Evolutionary conservation across 2,888 invertebrate species (phyloP), one percentile per base, ranked within the genome.

Genomic region (Ceriagrion tenellum): DNA sequence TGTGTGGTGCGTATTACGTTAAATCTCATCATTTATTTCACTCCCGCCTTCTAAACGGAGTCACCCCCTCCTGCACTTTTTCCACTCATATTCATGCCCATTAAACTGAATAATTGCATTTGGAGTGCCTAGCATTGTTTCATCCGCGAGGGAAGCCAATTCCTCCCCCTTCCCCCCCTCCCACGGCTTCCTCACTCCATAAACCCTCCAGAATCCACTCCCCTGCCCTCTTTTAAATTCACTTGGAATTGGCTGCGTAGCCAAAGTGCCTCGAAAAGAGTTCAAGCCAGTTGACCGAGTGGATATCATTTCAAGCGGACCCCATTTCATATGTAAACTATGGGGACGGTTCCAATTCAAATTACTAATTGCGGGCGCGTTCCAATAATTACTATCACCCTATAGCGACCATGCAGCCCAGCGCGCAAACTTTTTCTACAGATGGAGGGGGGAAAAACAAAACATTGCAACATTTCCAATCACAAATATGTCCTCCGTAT

Each of bases 41-140:
- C 23, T n/a, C 26, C 47, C 47, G 47, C 69, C 69, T 18, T 16
- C 35, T 35, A 30, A 30, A 35, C 16, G 35, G 30, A 81, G 81
- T 81, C 81, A 35, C 35, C 35, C 26, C 13, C 13, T 74, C 47
- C 47, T 4, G 47, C 47, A 47, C 47, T 8, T 4, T 30, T 8
- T 18, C 81, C 81, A 18, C 35, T 81, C 35, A 81, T 30, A 35
- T 81, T 81, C 81, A 81, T 35, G 81, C 81, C 81, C 35, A 81
- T 81, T 81, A 81, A 81, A 35, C 81, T 81, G 81, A 81, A 35
- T 81, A 81, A 81, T 81, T 81, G 35, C 81, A 81, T 81, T 35
- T 81, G 81, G 81, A 35, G 35, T 81, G 81, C 81, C 81, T 47
- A 26, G 35, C 81, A 81, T 81, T 81, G 81, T 81, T 81, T 35